Evolutionary conservation across 2,888 invertebrate species (phyloP), one percentile per base, ranked within the genome.

Genomic region (Napeogenes sylphis): DNA sequence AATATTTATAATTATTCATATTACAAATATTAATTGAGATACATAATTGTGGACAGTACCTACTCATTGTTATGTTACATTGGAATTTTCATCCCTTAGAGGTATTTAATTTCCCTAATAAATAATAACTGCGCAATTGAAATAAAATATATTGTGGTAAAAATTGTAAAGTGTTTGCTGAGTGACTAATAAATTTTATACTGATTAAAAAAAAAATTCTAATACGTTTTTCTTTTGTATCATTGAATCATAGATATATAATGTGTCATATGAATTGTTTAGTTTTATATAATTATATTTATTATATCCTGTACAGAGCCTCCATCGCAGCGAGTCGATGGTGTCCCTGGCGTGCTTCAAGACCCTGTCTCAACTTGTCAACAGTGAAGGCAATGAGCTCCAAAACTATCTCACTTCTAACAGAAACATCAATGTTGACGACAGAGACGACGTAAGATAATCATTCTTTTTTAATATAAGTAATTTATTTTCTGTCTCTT

Each of bases 301-400:
- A 35, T 65, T 63, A 76, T 56, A 42, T 56, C 6, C 42, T n/a
- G 80, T 82, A 61, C 91, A 96, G 96, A 95, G 96, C 90, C 94
- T 96, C 85, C 95, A 95, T 85, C 95, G 95, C 90, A 94, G 94
- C 87, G 96, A 97, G 92, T 96, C 96, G 92, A 96, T 97, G 96
- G 95, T 96, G 91, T 96, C 96, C 73, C 92, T 96, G 83, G 90
- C 90, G 77, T 96, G 95, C 91, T 96, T 95, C 91, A 94, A 95
- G 81, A 93, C 96, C 75, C 92, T 97, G 77, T 92, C 94, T 79
- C 94, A 93, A 85, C 96, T 94, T 87, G 94, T 97, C 82, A 94
- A 93, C 81, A 94, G 94, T 83, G 96, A 97, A 87, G 95, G 96
- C 87, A 92, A 95, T 74, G 91, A 91, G 75, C 91, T 97, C 67